Evolutionary conservation across 2,797 vertebrate species (phyloP).

Genomic region (Urophycis tenuis): DNA sequence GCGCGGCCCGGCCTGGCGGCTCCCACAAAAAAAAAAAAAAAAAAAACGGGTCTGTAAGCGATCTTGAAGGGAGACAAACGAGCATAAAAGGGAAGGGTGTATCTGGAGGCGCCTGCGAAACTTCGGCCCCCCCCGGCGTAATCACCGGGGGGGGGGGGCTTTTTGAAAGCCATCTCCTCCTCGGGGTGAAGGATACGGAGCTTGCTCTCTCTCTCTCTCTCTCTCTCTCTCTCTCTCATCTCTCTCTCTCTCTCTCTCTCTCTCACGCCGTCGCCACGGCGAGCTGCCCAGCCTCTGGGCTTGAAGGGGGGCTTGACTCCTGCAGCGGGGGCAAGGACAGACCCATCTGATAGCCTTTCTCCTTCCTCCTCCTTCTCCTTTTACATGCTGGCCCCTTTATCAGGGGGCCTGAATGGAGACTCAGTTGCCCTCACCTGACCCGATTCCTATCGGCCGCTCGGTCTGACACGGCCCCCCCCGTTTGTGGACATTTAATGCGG

Average conservation of each 20-base stretch:
- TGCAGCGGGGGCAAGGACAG: conserved; percentile 56
- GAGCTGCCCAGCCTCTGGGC: conserved; percentile 31
- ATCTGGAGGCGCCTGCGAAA: conserved; percentile 36
- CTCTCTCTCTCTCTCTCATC: not conserved
- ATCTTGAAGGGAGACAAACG: conserved; percentile 56
- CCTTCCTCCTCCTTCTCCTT: too few relatives aligned
- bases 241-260: not conserved
- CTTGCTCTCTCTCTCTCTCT: not conserved
- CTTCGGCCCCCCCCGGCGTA: conserved; percentile 44
- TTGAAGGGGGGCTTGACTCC: conserved; percentile 45
- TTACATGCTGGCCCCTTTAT: conserved; percentile 60
- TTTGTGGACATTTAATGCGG: not conserved
- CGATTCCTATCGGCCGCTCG: conserved; percentile 21
- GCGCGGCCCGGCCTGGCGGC: conserved; percentile 53
- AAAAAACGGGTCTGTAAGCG: conserved; percentile 47
- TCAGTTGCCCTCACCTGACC: conserved; percentile 50
- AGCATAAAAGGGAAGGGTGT: conserved; percentile 54
- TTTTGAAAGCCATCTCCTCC: conserved; percentile 61
- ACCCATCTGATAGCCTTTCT: conserved; percentile 66
- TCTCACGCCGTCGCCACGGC: conserved; percentile 10
- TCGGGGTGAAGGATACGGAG: conserved; percentile 44
- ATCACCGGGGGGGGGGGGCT: conserved; percentile 62
- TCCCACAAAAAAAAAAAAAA: conserved; percentile 48
- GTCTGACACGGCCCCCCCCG: too few relatives aligned
- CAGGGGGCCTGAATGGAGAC: conserved; percentile 42